A percentile compares a stretch with the other conserved stretches of the same genome.
phyloP scores from a whole-genome alignment of 2,113 vertebrate species.

The Pseudonaja textilis region DNA sequence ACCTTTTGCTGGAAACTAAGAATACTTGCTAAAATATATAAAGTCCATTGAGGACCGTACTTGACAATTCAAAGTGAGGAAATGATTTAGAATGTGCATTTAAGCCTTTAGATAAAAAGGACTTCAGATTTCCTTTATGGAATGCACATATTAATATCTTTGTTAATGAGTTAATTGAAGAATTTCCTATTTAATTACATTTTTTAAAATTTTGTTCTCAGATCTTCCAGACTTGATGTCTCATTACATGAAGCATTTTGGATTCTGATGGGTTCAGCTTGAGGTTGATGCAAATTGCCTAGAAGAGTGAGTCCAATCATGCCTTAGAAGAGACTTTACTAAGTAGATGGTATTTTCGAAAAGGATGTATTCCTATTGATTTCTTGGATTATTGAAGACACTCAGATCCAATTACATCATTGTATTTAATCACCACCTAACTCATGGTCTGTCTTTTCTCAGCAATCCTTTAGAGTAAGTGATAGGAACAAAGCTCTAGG shows the following conservation, averaged over 20 bases:
- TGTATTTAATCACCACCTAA: background rate
- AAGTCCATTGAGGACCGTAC: background rate
- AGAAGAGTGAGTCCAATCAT: background rate
- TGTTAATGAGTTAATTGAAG: conserved; percentile 10
- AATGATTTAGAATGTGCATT: conserved; percentile 34
- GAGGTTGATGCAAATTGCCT: background rate
- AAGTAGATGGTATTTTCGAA: background rate
- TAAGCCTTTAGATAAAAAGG: conserved; percentile 34
- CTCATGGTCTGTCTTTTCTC: background rate
- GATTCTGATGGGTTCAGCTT: background rate
- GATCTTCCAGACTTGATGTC: background rate
- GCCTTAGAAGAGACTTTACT: background rate
- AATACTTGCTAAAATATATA: background rate
- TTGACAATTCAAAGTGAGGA: background rate
- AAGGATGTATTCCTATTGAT: background rate
- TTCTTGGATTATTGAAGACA: background rate
- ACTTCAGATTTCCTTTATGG: conserved; percentile 2
- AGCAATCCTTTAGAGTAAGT: background rate
- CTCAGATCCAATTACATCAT: background rate
- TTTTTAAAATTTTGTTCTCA: conserved; percentile 2
- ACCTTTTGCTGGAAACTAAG: background rate
- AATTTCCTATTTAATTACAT: background rate
- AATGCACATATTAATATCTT: conserved; percentile 1
- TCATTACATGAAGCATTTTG: background rate
- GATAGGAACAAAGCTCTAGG: background rate